Base-by-base conservation (phyloP, 2,888 invertebrate genomes). In the Parelbella ahira region DNA sequence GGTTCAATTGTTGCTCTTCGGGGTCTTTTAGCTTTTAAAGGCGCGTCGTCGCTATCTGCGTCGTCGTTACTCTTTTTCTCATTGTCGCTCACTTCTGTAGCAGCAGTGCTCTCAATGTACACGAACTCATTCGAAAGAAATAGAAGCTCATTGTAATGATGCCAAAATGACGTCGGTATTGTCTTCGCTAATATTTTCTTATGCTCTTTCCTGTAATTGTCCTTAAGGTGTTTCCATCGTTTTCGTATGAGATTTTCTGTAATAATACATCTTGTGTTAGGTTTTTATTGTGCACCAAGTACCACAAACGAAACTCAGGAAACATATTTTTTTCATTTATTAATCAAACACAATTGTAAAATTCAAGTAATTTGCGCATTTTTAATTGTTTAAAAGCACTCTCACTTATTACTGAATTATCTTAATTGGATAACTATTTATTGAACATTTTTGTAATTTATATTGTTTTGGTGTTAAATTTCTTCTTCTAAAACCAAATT, bases 191-290 rank as follows among this genome's bases (percentile, higher is more conserved):
- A 29, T 3, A 51, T 12, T 37, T 56, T 62, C 44, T 58, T 62
- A 6, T 54, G 38, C 24, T 65, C 64, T n/a, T 62, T 59, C 4
- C 62, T 49, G 47, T 55, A 62, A 23, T 62, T 58, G 44, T 65
- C 64, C 27, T 58, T 61, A 1, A 62, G 41, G 7, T 63, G 56
- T 42, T 63, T 65, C 63, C 63, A 65, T 11, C 56, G 44, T 38
- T 59, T 63, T 28, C 47, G 53, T 5, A 65, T 3, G 11, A 44
- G 13, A 2, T 19, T 25, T 30, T 56, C 63, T 65, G 59, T 5
- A 52, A 49, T 33, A 44, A 41, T 20, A 41, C 12, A 30, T 9
- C 12, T 25, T 8, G 4, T n/a, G 18, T 39, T 39, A 39, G 25
- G 5, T 24, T 32, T 21, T n/a, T n/a, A n/a, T n/a, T n/a, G n/a